Base-by-base conservation (phyloP, 2,888 invertebrate species). In the Baccha elongata region DNA sequence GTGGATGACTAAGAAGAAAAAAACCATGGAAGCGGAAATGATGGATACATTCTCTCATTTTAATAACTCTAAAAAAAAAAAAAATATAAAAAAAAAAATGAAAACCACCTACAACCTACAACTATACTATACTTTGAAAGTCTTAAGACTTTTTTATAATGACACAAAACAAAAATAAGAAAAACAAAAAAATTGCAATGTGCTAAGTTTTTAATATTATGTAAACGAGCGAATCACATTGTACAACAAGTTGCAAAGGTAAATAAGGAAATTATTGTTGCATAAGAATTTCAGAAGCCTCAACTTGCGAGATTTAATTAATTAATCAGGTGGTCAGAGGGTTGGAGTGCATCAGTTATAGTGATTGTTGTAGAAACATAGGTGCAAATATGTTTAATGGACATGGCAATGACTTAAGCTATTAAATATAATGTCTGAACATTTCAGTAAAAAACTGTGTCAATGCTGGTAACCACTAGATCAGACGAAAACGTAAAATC, bases 21-120 rank as follows among this genome's bases (percentile, higher is more conserved):
- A 88, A 88, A 88, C 88, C 90, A 90, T 88, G 89, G 88, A 90
- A 90, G 90, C 90, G 90, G 89, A 90, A 90, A 90, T 90, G 90
- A 90, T 90, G 90, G 88, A 89, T 90, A 88, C 88, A 83, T 83
- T 78, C 72, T 76, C 78, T 84, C 73, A 79, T 84, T 81, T 72
- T 48, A 78, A 81, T 72, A 85, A 81, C 74, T 74, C 37, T 32
- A 6, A 65, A 55, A 35, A 42, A 72, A 48, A 72, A 52, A 0
- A 10, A 74, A 65, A 37, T 50, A 73, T 62, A 55, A 65, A 68
- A 62, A 78, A 71, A 64, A 71, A 53, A 80, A 23, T 46, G 13
- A 48, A 72, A 83, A 78, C 83, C 76, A 48, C 53, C 40, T 40
- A 60, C 58, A 10, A 64, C 32, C 17, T 13, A 23, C 13, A 21